These are phyloP conservation scores for Pampusana beccarii DNA, from an alignment of 2,113 vertebrate species.

Conservation along the genomic window DNA sequence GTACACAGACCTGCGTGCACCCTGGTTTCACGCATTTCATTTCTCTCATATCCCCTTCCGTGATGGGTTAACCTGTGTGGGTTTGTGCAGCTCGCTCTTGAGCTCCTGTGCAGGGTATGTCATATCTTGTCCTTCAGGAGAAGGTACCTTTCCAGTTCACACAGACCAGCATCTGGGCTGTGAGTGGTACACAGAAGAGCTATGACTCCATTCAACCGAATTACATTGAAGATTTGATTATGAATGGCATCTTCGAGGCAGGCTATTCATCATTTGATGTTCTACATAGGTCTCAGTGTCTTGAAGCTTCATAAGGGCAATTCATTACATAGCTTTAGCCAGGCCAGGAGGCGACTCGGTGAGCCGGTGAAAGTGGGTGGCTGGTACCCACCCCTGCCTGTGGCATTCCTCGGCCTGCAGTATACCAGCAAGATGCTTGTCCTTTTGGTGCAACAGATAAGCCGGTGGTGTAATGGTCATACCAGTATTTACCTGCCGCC, in stretches of 20 bases:
- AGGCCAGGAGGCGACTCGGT: constrained; percentile 22
- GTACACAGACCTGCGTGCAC: not conserved
- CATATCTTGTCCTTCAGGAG: not conserved
- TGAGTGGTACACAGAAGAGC: constrained; percentile 43
- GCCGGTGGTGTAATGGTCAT: not conserved
- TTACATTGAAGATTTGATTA: constrained; percentile 75
- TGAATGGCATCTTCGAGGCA: constrained; percentile 59
- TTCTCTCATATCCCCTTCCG: not conserved
- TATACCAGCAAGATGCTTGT: not conserved
- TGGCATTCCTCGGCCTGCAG: not conserved
- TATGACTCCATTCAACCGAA: constrained; percentile 47
- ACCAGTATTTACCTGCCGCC: not conserved
- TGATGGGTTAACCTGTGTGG: not conserved
- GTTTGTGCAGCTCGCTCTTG: not conserved
- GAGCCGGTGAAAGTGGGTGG: not conserved
- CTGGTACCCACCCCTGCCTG: not conserved
- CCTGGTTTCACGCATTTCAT: not conserved
- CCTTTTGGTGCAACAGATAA: not conserved
- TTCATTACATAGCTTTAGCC: constrained; percentile 68
- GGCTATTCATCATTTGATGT: constrained; percentile 70
- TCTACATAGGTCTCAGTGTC: constrained; percentile 48
- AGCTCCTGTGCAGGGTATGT: not conserved
- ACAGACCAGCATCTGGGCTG: not conserved
- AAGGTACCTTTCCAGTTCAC: not conserved
- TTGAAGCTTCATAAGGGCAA: constrained; percentile 65